These are phyloP conservation scores for Hyposmocoma kahamanoa DNA, from an alignment of 1,140 invertebrate genomes.

Conservation along the genomic window DNA sequence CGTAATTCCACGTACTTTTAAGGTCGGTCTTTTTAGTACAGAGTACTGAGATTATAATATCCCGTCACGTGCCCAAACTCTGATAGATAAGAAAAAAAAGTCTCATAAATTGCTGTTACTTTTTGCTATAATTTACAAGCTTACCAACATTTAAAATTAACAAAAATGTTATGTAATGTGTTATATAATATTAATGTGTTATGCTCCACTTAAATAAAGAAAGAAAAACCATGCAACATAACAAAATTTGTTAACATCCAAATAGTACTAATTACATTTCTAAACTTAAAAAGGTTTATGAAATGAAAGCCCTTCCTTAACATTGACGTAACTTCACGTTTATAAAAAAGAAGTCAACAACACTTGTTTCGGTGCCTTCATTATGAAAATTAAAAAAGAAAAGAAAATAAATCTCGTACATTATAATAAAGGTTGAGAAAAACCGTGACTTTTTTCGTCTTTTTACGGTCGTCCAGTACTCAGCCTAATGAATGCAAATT, in stretches of 20 bases:
- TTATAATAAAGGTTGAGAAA: slow-evolving; percentile 36
- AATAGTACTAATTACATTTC: neutral
- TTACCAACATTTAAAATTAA: neutral
- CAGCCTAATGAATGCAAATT: slow-evolving; percentile 56
- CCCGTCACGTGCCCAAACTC: too few relatives aligned
- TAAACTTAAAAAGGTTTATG: too few relatives aligned
- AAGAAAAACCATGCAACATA: neutral
- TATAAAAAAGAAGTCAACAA: too few relatives aligned
- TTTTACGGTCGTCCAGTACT: slow-evolving; percentile 27
- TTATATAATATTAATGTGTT: neutral
- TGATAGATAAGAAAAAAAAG: too few relatives aligned
- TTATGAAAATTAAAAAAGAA: too few relatives aligned
- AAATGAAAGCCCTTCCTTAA: too few relatives aligned
- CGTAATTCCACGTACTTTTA: too few relatives aligned
- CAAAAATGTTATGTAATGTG: neutral
- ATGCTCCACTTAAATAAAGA: neutral
- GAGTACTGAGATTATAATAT: too few relatives aligned
- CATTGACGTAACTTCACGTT: too few relatives aligned
- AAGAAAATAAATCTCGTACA: slow-evolving; percentile 16
- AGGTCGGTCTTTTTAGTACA: too few relatives aligned
- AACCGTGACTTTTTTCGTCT: slow-evolving; percentile 40
- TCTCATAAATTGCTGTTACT: neutral
- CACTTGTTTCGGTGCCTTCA: too few relatives aligned
- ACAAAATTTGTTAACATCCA: neutral
- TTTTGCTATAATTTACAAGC: neutral